Evolutionary conservation across 2,113 vertebrate species (phyloP), one percentile per base, ranked within the genome.

Genomic region (Salvelinus namaycush): DNA sequence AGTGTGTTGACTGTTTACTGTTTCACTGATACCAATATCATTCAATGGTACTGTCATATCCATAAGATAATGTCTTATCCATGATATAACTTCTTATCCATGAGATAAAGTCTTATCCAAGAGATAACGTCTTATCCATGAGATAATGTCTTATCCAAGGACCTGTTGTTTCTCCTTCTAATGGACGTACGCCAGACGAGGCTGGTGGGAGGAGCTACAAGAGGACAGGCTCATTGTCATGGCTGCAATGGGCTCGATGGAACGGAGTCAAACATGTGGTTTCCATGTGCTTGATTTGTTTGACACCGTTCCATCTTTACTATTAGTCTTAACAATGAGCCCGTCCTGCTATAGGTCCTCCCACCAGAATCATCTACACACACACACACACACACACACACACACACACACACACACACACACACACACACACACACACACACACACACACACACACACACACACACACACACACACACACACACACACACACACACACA

Each of bases 381-480:
- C 39, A 2, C 39, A 9, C 39, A 9, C 39, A 26, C 60, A 12
- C 60, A 12, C 60, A 2, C n/a, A 64, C 60, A 39, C 27, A 68
- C 66, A 20, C 66, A 18, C 16, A 20, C 66, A 68, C 66, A 20
- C 66, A 68, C 66, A 20, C 66, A 68, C 29, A 6, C 29, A 18
- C 66, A 31, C 66, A 31, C 66, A 68, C 66, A 20, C 14, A 68
- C 66, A 9, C 14, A 69, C 31, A n/a, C 29, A 69, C 27, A 44
- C 16, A 44, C 31, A 66, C 39, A 7, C n/a, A 29, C 1, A 60
- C 34, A 22, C 73, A 73, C 31, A 70, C 60, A 75, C 59, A 78
- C 70, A 69, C 74, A 76, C 3, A 34, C 3, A 31, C 68, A 75
- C 66, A 75, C 18, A 20, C 64, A 31, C 70, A 73, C 22, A 29